Base-by-base conservation (phyloP, 2,113 vertebrate genomes). In the Ellobius talpinus region DNA sequence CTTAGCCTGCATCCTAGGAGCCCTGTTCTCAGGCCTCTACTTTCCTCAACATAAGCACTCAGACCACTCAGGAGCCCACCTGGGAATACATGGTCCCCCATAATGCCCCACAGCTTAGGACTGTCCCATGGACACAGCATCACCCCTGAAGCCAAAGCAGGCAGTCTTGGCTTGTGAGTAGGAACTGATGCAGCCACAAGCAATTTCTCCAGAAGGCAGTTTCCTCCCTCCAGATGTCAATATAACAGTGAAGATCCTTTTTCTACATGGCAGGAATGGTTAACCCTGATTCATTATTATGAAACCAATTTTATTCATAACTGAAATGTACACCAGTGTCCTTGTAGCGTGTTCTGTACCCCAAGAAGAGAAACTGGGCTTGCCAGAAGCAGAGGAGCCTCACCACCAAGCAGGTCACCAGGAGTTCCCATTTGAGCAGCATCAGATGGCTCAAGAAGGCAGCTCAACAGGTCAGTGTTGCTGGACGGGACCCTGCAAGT, bases 381-480 rank as follows among this genome's bases (percentile, higher is more conserved):
- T 16, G 97, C 97, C 81, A 99, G 99, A 96, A 99, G 99, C 95
- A 99, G 98, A 89, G 99, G 99, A 13, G 98, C 95, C 90, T 98
- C 98, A 68, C 98, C 93, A 2, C 98, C 98, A 31, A 99, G 98
- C 61, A 99, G 98, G 89, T 98, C 98, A 0, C 94, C 98, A 1
- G 98, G 96, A 70, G 97, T 1, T 45, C 97, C 96, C 74, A 98
- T 73, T 0, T 92, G 87, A 94, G 92, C 47, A 3, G 98, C 93
- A 23, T 96, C 94, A 5, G 96, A 63, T 36, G 94, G 61, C 3
- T 98, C 98, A 94, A 99, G 99, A 2, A 99, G 98, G 97, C 99
- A 98, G 50, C 98, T 99, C 86, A 99, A 99, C 85, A 99, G 98
- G 97, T 99, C 99, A 0, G 99, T 99, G 74, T 99, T 99, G 98